A percentile compares a stretch with the other conserved stretches of the same genome.
phyloP scores from a whole-genome alignment of 2,797 vertebrate species.

The Decapterus maruadsi region DNA sequence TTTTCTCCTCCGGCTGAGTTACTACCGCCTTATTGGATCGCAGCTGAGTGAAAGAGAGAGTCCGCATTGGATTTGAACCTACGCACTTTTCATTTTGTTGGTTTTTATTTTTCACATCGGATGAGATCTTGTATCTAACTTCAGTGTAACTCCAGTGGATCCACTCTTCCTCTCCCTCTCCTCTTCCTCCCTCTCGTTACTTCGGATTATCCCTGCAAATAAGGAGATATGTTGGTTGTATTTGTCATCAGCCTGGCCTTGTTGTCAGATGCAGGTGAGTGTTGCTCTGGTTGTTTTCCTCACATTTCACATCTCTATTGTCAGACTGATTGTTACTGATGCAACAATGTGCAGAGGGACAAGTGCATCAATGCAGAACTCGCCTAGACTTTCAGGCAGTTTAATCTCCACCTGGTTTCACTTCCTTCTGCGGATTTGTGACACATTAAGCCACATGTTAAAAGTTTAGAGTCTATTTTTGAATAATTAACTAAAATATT shows the following conservation, averaged over 20 bases:
- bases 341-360: constrained; percentile 18
- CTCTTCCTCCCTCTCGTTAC: background rate
- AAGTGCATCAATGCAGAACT: constrained; percentile 37
- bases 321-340: constrained; percentile 2
- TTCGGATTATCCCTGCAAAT: constrained; percentile 44
- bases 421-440: accelerated
- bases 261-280: constrained; percentile 80
- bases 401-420: constrained; percentile 4
- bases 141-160: constrained; percentile 31
- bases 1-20: constrained; percentile 41
- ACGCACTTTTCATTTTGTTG: constrained; percentile 47
- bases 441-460: background rate
- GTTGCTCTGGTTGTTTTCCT: background rate
- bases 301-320: constrained; percentile 19
- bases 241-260: constrained; percentile 62
- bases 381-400: background rate
- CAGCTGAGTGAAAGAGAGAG: constrained; percentile 78
- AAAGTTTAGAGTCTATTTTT: background rate
- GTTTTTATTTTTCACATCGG: constrained; percentile 9
- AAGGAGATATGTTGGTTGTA: constrained; percentile 69
- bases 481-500: accelerated
- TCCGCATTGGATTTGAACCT: constrained; percentile 69
- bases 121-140: constrained; percentile 51
- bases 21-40: constrained; percentile 60
- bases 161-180: constrained; percentile 5